Conservation (phyloP, 2,888 invertebrate species). For the Zonitis immaculata region DNA sequence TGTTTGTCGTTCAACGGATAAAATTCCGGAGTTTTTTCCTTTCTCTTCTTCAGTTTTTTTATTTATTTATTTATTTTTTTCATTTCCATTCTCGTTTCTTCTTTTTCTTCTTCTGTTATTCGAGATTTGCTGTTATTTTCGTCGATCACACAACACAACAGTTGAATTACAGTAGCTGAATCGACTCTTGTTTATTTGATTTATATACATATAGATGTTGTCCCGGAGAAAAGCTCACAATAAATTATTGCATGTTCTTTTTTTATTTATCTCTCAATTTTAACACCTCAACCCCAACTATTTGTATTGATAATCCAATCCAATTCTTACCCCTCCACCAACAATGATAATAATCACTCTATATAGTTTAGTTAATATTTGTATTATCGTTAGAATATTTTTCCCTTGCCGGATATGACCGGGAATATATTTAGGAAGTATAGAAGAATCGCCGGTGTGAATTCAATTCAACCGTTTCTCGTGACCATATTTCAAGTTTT, state of each 20-base stretch:
- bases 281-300: conserved; percentile 5
- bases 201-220: conserved; percentile 9
- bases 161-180: conserved; percentile 1
- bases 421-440: not conserved
- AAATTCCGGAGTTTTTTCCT: not conserved
- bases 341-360: no score
- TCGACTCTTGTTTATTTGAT: conserved; percentile 3
- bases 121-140: not conserved
- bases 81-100: not conserved
- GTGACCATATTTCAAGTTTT: conserved; percentile 34
- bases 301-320: not conserved
- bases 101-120: not conserved
- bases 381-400: no score
- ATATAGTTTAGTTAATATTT: no score
- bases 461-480: conserved; percentile 31
- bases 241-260: conserved; percentile 5
- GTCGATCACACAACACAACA: not conserved
- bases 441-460: conserved; percentile 4
- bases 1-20: not conserved
- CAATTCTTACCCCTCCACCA: not conserved
- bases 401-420: no score
- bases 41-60: no score
- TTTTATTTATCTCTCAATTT: conserved; percentile 14
- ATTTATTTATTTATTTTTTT: no score
- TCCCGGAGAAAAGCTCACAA: not conserved